Evolutionary conservation across 2,113 vertebrate genomes (phyloP), one percentile per base, ranked within the genome.

Genomic region (Istiophorus platypterus): DNA sequence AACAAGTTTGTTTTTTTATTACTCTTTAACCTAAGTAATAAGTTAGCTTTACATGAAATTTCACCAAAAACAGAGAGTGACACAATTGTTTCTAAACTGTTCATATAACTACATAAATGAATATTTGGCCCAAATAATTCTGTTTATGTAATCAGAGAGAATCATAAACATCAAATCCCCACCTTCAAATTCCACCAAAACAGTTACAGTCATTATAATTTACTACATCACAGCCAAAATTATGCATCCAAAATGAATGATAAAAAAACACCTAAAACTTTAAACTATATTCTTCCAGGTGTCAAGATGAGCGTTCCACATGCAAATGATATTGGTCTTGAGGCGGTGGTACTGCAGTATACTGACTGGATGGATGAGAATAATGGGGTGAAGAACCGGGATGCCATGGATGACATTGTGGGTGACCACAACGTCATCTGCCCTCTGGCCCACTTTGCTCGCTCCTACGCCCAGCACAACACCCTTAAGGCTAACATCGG

Each of bases 371-470:
- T 96, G 90, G 96, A 97, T 47, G 96, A 97, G 37, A 95, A 97
- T 34, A 97, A 97, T n/a, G 92, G 94, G 0, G 3, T 90, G 2
- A 97, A 97, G 89, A 97, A 98, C 91, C 93, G 97, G 0, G 96
- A 99, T 0, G 97, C 97, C 31, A 80, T 99, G 96, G 97, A 97
- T 0, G 96, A 97, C 79, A 94, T 99, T 18, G 97, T 99, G 26
- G 97, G 97, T 0, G 97, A 99, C 87, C 97, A 98, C 78, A 98
- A 99, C 20, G 96, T 99, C 27, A 96, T 98, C 73, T 99, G 97
- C 72, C 97, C 97, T 0, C 88, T 98, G 74, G 95, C 95, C 74
- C 91, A 96, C 78, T 97, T 98, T 56, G 97, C 96, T 70, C 93
- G 90, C 24, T 78, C 91, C 0, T 96, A 96, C 15, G 94, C 95